These are phyloP conservation scores for Salpingus planirostris DNA, from an alignment of 2,888 invertebrate species.

Conservation along the genomic window DNA sequence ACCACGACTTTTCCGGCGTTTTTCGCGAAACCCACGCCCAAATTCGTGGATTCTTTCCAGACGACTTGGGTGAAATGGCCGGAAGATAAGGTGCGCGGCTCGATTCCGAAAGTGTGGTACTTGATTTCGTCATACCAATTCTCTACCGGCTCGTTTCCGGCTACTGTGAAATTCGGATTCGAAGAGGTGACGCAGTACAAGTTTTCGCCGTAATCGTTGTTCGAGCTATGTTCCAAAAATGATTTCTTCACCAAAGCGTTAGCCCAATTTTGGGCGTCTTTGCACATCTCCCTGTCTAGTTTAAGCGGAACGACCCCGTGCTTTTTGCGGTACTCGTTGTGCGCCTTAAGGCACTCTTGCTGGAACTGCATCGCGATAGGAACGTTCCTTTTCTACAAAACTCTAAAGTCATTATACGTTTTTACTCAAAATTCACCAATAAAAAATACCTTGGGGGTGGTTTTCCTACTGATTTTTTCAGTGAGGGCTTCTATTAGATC, in stretches of 20 bases:
- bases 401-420: too few species aligned
- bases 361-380: conserved; percentile 35
- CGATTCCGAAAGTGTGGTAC: conserved; percentile 57
- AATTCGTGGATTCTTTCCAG: conserved; percentile 67
- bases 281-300: conserved; percentile 47
- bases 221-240: conserved; percentile 48
- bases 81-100: conserved; percentile 55
- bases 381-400: conserved; percentile 25
- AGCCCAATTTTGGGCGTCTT: conserved; percentile 46
- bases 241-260: conserved; percentile 46
- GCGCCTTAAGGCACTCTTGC: conserved; percentile 47
- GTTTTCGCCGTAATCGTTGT: conserved; percentile 47
- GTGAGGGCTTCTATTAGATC: conserved; percentile 32
- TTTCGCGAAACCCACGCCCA: conserved; percentile 68
- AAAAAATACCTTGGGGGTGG: conserved; percentile 6
- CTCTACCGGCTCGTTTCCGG: conserved; percentile 52
- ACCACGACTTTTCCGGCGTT: conserved; percentile 64
- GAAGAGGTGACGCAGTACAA: conserved; percentile 62
- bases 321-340: conserved; percentile 49
- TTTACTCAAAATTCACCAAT: neutral
- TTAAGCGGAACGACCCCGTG: conserved; percentile 50
- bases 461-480: conserved; percentile 18
- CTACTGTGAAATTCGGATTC: conserved; percentile 54
- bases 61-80: conserved; percentile 71
- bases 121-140: conserved; percentile 71